A percentile compares a stretch with the other conserved stretches of the same genome.
These are phyloP conservation scores for Ochlodes sylvanus DNA, from an alignment of 2,888 invertebrate genomes.

Conservation along the genomic window DNA sequence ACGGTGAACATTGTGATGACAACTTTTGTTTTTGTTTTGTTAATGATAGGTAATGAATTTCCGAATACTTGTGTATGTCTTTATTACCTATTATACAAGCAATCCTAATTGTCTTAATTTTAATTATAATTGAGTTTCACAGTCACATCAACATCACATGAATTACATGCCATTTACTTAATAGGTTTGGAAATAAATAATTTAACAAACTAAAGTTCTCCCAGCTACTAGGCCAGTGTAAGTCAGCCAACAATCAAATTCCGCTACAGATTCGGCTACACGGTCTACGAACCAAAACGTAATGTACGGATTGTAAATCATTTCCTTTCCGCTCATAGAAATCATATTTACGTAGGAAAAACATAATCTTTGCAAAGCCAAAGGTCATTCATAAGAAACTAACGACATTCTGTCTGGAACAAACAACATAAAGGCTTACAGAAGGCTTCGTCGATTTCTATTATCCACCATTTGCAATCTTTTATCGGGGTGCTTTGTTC, in stretches of 20 bases:
- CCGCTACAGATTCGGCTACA: neutral
- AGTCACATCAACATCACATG: too few species aligned
- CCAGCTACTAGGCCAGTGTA: too few species aligned
- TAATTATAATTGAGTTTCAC: too few species aligned
- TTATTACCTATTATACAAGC: too few species aligned
- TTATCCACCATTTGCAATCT: conserved; percentile 31
- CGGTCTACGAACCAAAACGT: conserved; percentile 3
- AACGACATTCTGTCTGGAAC: conserved; percentile 30
- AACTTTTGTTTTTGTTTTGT: too few species aligned
- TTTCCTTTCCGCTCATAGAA: neutral
- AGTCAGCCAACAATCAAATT: neutral
- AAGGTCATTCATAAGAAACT: conserved; percentile 27
- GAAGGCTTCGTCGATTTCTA: conserved; percentile 19
- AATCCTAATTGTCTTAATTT: too few species aligned
- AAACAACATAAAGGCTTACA: conserved; percentile 30
- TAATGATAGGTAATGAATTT: too few species aligned
- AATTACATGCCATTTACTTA: too few species aligned
- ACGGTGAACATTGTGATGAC: too few species aligned
- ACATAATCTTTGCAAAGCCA: conserved; percentile 8
- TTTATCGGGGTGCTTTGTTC: conserved; percentile 18
- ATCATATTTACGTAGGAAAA: conserved; percentile 8
- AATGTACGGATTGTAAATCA: neutral
- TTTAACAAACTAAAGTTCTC: too few species aligned
- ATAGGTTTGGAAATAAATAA: too few species aligned
- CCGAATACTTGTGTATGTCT: too few species aligned